These are phyloP conservation scores for Nixonia krombeini DNA, from an alignment of 1,140 invertebrate genomes.

Conservation along the genomic window DNA sequence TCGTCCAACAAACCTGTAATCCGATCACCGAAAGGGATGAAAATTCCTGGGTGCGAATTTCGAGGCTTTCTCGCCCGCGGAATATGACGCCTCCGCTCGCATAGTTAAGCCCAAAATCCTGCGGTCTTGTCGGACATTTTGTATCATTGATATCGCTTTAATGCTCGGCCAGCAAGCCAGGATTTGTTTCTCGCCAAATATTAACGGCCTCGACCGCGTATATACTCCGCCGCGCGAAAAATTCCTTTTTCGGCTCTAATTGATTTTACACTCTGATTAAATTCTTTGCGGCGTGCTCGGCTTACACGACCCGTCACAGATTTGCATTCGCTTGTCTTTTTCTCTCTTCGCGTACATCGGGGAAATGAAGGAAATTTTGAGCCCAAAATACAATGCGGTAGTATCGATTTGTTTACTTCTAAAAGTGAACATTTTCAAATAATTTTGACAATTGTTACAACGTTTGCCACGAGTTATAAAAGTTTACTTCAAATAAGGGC, in stretches of 20 bases:
- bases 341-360: too few relatives aligned
- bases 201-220: slow-evolving; percentile 13
- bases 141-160: slow-evolving; percentile 50
- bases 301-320: too few relatives aligned
- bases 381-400: too few relatives aligned
- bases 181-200: slow-evolving; percentile 9
- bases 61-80: slow-evolving; percentile 41
- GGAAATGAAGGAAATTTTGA: too few relatives aligned
- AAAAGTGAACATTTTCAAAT: too few relatives aligned
- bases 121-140: slow-evolving; percentile 43
- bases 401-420: too few relatives aligned
- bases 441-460: too few relatives aligned
- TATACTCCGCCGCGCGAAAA: slow-evolving; percentile 4
- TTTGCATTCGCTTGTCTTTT: too few relatives aligned
- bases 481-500: too few relatives aligned
- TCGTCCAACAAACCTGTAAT: slow-evolving; percentile 49
- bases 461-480: too few relatives aligned
- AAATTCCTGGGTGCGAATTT: slow-evolving; percentile 51
- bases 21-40: slow-evolving; percentile 50
- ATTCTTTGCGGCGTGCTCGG: not conserved
- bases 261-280: not conserved
- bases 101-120: slow-evolving; percentile 48
- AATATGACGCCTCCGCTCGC: slow-evolving; percentile 46
- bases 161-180: slow-evolving; percentile 20
- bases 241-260: not conserved